These are phyloP conservation scores for Latrodectus geometricus DNA, from an alignment of 1,140 invertebrate species.

Conservation along the genomic window DNA sequence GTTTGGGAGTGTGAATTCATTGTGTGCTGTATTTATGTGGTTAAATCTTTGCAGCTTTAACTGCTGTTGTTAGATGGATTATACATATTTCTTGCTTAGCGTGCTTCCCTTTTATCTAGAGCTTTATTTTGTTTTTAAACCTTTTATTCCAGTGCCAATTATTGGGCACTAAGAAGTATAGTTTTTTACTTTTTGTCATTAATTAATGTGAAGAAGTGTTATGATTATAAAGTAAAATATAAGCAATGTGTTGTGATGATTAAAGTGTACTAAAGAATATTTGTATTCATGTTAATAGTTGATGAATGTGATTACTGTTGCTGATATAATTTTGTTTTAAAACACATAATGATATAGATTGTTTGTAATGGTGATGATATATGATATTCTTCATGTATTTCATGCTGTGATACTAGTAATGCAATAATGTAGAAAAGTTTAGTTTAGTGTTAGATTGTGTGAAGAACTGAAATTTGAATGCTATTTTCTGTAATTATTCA, in stretches of 20 bases:
- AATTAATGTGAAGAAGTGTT: slow-evolving; percentile 49
- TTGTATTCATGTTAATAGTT: slow-evolving; percentile 20
- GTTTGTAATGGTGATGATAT: neutral
- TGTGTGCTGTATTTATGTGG: neutral
- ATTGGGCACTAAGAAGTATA: slow-evolving; percentile 41
- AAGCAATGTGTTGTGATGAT: slow-evolving; percentile 18
- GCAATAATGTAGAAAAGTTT: slow-evolving; percentile 58
- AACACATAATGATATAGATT: neutral
- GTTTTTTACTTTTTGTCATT: slow-evolving; percentile 52
- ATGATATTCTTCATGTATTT: slow-evolving; percentile 59
- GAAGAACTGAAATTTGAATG: slow-evolving; percentile 46
- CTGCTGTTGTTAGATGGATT: neutral
- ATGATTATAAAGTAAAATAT: slow-evolving; percentile 8
- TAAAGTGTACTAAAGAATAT: neutral
- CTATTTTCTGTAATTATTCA: slow-evolving; percentile 27
- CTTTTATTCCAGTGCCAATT: slow-evolving; percentile 46
- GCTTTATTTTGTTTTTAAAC: slow-evolving; percentile 53
- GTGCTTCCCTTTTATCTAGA: slow-evolving; percentile 52
- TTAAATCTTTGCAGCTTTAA: neutral
- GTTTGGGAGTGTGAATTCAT: neutral
- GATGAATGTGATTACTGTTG: neutral
- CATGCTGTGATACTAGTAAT: slow-evolving; percentile 62
- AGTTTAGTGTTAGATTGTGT: slow-evolving; percentile 58
- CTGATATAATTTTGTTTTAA: too few relatives aligned
- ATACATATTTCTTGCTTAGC: neutral